Base-by-base conservation (phyloP, 2,113 vertebrate species). In the Crotalus viridis region DNA sequence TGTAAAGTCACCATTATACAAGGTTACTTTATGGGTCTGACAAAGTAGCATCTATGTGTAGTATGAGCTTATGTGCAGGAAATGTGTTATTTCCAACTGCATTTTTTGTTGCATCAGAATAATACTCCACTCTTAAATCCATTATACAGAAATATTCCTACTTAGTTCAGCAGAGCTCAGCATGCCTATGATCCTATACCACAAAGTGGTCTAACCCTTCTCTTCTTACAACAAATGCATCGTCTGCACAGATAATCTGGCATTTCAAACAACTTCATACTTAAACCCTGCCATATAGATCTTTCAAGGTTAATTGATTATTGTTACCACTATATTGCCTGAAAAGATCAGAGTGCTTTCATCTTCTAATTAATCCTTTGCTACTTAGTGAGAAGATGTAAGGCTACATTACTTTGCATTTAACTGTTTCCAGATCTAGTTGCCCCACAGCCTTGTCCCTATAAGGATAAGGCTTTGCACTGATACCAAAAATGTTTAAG, bases 291-390 rank as follows among this genome's bases (percentile, higher is more conserved):
- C 96, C 97, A 97, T 93, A 97, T 97, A 97, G 96, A 97, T 97
- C 97, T 97, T 97, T 96, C 96, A 95, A 96, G 97, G 97, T 98
- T 98, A 98, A 98, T 97, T 97, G 97, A 98, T 98, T 97, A 97
- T 97, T 97, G 97, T 97, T 97, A 97, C 97, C 96, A 97, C 95
- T 94, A 94, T 96, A 97, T 95, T 96, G 95, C 97, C 96, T 96
- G 97, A 94, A 95, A 97, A 96, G 97, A 97, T 94, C 97, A 95
- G 96, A 97, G 96, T 5, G 90, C 96, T 97, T 94, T 95, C 94
- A 96, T 97, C 96, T 97, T 97, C 96, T 96, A 96, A 97, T 96
- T 97, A 97, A 97, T 97, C 96, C 96, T 95, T 57, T 94, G 48
- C 96, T 96, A 95, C 96, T 97, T 94, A 94, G 95, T 94, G 95